Evolutionary conservation across 2,888 invertebrate species (phyloP).

Genomic region (Thymelicus sylvestris): DNA sequence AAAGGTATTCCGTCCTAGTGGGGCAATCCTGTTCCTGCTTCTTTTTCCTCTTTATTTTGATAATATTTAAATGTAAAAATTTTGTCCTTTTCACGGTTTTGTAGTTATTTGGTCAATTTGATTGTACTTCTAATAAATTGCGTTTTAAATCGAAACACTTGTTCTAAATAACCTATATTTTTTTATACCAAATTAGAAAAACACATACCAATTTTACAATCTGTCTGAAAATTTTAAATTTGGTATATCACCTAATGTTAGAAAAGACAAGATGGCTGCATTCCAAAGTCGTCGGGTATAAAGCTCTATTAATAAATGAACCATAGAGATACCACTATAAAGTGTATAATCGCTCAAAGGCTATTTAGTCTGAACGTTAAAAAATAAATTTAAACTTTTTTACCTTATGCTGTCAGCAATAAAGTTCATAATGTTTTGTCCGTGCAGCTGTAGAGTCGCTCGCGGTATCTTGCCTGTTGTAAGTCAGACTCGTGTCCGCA

Average conservation of each 20-base stretch:
- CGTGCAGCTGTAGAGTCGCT: conserved; percentile 7
- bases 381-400: conserved; percentile 9
- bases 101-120: too few species aligned
- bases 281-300: conserved; percentile 44
- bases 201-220: conserved; percentile 29
- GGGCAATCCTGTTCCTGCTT: too few species aligned
- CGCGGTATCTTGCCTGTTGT: conserved; percentile 45
- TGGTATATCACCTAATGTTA: conserved; percentile 42
- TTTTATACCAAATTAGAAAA: conserved; percentile 22
- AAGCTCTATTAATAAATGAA: conserved; percentile 24
- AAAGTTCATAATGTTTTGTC: conserved; percentile 21
- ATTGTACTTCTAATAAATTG: too few species aligned
- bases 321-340: conserved; percentile 40
- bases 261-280: conserved; percentile 53
- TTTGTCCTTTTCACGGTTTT: too few species aligned
- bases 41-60: too few species aligned
- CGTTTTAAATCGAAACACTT: neutral
- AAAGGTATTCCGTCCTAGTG: too few species aligned
- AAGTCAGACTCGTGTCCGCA: conserved; percentile 55
- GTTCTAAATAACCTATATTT: neutral
- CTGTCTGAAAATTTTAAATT: conserved; percentile 23
- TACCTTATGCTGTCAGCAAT: conserved; percentile 13
- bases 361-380: neutral
- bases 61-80: too few species aligned
- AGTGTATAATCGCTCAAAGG: conserved; percentile 16